phyloP scores from a whole-genome alignment of 2,888 invertebrate species.

The Caenorhabditis sp. region DNA sequence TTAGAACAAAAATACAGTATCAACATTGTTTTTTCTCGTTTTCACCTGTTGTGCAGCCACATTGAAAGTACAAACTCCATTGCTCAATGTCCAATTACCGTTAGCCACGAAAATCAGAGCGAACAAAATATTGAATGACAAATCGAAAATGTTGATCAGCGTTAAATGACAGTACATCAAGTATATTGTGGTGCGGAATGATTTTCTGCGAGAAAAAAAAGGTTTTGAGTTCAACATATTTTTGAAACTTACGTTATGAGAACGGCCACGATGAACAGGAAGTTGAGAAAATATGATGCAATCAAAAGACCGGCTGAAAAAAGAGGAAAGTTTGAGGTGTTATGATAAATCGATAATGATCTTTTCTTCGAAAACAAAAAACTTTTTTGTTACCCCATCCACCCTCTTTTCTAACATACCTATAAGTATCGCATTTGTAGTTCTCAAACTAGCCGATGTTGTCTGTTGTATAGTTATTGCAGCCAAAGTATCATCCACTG shows the following conservation, averaged over 20 bases:
- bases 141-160: conserved; percentile 39
- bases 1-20: no score
- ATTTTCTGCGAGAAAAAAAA: conserved; percentile 20
- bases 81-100: conserved; percentile 61
- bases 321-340: no score
- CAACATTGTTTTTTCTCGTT: no score
- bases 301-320: conserved; percentile 51
- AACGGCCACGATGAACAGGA: conserved; percentile 55
- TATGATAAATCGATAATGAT: no score
- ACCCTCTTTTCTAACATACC: no score
- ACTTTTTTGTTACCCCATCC: no score
- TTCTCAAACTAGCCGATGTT: conserved; percentile 52
- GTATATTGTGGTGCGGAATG: conserved; percentile 32
- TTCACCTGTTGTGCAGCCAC: conserved; percentile 65
- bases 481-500: conserved; percentile 59
- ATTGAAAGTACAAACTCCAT: conserved; percentile 56
- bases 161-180: conserved; percentile 43
- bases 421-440: conserved; percentile 48
- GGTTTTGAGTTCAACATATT: not conserved
- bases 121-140: conserved; percentile 55
- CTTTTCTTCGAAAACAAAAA: no score
- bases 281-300: conserved; percentile 58
- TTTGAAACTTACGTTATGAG: conserved; percentile 50
- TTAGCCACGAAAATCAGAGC: conserved; percentile 61
- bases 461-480: conserved; percentile 56